These are phyloP conservation scores for Trilocha varians DNA, from an alignment of 2,888 invertebrate species.

Conservation along the genomic window DNA sequence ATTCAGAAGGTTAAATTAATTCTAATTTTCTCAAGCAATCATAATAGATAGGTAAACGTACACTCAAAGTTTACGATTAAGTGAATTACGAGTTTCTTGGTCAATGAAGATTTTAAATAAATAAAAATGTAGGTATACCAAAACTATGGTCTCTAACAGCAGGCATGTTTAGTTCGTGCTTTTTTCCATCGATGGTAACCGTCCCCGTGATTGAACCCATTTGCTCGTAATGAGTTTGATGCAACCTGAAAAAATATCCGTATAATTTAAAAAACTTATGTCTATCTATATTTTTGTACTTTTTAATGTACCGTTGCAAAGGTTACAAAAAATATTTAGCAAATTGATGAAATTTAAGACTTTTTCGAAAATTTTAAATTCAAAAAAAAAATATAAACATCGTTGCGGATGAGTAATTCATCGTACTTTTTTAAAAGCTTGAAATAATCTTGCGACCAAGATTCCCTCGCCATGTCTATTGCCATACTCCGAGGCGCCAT, in stretches of 20 bases:
- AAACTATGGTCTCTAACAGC: constrained; percentile 81
- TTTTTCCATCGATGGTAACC: constrained; percentile 65
- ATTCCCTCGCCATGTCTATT: constrained; percentile 77
- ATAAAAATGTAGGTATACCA: constrained; percentile 42
- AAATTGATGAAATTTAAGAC: no score
- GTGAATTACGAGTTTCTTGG: not conserved
- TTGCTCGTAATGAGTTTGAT: constrained; percentile 85
- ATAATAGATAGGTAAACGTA: not conserved
- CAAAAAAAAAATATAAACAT: not conserved
- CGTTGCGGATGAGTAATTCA: not conserved
- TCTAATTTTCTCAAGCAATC: not conserved
- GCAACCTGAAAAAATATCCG: constrained; percentile 65
- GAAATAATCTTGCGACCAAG: constrained; percentile 79
- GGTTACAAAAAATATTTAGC: no score
- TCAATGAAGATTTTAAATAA: not conserved
- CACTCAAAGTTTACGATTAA: not conserved
- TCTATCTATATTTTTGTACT: not conserved
- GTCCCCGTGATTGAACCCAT: constrained; percentile 75
- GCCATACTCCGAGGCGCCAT: constrained; percentile 76
- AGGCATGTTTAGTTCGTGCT: constrained; percentile 65
- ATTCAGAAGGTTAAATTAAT: not conserved
- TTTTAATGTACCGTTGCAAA: not conserved
- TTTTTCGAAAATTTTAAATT: no score
- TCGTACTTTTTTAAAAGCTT: constrained; percentile 74
- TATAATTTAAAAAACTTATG: no score